These are phyloP conservation scores for Poecilia gillii DNA, from an alignment of 2,797 vertebrate genomes.

Conservation along the genomic window DNA sequence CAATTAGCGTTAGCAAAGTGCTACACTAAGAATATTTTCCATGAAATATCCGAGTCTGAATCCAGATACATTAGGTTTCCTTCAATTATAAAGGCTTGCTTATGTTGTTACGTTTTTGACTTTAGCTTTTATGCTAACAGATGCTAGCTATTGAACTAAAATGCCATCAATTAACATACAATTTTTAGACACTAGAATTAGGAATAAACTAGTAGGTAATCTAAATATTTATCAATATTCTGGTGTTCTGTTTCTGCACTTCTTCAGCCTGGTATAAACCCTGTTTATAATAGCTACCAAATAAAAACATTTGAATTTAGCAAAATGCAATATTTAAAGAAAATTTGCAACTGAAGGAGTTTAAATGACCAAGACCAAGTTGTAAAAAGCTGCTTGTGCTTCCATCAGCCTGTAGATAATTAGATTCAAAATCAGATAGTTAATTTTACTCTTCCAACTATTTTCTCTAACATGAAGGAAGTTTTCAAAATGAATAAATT, in stretches of 20 bases:
- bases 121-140: neutral
- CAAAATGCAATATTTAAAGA: too few species aligned
- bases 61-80: too few species aligned
- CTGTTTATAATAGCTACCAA: too few species aligned
- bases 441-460: neutral
- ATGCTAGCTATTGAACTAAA: neutral
- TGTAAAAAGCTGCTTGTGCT: slow-evolving; percentile 5
- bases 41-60: too few species aligned
- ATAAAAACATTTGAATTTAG: too few species aligned
- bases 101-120: neutral
- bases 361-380: neutral
- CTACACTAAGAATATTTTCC: neutral
- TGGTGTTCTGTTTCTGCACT: too few species aligned
- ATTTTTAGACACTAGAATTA: too few species aligned
- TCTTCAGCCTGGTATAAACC: too few species aligned
- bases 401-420: slow-evolving; percentile 35
- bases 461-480: slow-evolving; percentile 16
- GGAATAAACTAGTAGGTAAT: too few species aligned
- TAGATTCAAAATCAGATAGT: slow-evolving; percentile 44
- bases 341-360: too few species aligned
- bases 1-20: neutral
- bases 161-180: neutral
- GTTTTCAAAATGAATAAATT: slow-evolving; percentile 20
- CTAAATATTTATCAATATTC: too few species aligned
- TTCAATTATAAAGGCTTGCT: too few species aligned